Base-by-base conservation (phyloP, 1,140 invertebrate genomes). In the Papilio dardanus region DNA sequence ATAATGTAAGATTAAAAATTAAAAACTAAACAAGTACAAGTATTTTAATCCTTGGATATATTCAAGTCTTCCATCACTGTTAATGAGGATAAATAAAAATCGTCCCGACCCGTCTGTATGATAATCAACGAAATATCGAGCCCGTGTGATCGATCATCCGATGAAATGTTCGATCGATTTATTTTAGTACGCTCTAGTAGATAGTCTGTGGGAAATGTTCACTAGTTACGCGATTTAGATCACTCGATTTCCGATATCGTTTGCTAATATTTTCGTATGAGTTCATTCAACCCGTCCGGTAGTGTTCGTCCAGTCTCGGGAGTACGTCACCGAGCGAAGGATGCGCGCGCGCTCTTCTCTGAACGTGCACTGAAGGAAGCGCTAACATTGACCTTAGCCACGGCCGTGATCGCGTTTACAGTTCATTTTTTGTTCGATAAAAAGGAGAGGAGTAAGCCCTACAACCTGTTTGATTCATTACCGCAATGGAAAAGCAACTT, bases 371-470 rank as follows among this genome's bases (percentile, higher is more conserved):
- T 93, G 91, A 93, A 93, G 91, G 91, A 93, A 93, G 91, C 90
- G 88, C 91, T 93, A 93, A 93, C 89, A 92, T 93, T 93, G 91
- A 93, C 91, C 91, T 93, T 93, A 93, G 89, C 83, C 81, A 88
- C 91, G 90, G 91, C 91, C 91, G 91, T 92, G 91, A 93, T 93
- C 91, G 91, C 91, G 88, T 93, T 93, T 93, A 93, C 91, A 93
- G 91, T 93, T 93, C 90, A 93, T 93, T 93, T 93, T 93, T 93
- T 93, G 92, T 90, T 92, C 90, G 88, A 93, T 93, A 93, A 93
- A 93, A 93, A 93, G 92, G 92, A 93, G 92, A 93, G 92, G 88
- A 93, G 89, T 93, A 90, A 88, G 89, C 90, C 90, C 91, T 93
- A 89, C 88, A 88, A 89, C 16, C 30, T 71, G 30, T 28, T 19